Conservation (phyloP, 2,888 invertebrate species). For the Spatulosminthurus flaviceps region DNA sequence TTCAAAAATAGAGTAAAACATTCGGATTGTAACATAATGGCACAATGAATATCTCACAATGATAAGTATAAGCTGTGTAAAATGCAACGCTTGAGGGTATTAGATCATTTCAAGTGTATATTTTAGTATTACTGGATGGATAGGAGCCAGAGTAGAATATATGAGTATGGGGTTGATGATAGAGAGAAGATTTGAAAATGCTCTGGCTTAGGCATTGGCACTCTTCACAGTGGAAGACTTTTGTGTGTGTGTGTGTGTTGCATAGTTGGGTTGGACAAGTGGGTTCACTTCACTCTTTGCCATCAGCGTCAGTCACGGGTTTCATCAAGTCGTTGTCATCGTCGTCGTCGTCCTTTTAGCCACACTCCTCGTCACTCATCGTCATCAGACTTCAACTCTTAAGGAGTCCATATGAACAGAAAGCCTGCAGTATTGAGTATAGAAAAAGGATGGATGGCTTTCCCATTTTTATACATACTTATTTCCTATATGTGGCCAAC, state of each 20-base stretch:
- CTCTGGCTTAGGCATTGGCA: slow-evolving; percentile 1
- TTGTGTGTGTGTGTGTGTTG: background rate
- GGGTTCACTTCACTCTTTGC: slow-evolving; percentile 42
- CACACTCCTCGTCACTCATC: slow-evolving; percentile 46
- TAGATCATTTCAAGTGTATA: background rate
- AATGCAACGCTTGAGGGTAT: no score
- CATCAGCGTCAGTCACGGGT: slow-evolving; percentile 37
- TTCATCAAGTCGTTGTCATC: slow-evolving; percentile 39
- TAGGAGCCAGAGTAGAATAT: background rate
- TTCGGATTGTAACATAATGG: no score
- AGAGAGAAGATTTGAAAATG: background rate
- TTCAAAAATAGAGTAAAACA: no score
- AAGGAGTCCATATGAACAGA: slow-evolving; percentile 31
- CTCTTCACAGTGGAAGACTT: background rate
- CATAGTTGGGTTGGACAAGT: slow-evolving; percentile 34
- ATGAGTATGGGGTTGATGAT: slow-evolving; percentile 10
- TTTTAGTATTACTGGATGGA: background rate
- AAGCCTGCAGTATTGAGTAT: no score
- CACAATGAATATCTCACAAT: no score
- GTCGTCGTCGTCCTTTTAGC: slow-evolving; percentile 45
- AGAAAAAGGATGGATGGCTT: background rate
- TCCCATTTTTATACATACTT: background rate
- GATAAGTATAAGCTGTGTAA: no score
- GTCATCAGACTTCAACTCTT: slow-evolving; percentile 32
- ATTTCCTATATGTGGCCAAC: slow-evolving; percentile 7